Evolutionary conservation across 2,888 invertebrate genomes (phyloP).

Genomic region (Branchinecta sandiegonensis): DNA sequence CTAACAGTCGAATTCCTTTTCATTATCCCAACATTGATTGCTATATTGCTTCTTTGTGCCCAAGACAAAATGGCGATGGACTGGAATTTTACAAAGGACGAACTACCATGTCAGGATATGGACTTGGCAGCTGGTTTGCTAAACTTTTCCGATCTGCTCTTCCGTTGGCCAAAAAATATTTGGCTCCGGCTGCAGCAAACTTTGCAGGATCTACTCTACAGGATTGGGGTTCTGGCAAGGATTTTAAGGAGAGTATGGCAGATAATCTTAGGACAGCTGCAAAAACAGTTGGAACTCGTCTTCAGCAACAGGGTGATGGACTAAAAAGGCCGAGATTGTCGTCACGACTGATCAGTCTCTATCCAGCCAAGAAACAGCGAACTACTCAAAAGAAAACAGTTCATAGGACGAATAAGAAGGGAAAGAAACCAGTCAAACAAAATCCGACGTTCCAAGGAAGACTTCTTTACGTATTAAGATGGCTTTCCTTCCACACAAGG

Average conservation of each 20-base stretch:
- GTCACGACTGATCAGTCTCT: too few relatives aligned
- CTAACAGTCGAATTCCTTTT: not conserved
- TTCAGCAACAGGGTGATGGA: too few relatives aligned
- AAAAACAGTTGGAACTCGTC: too few relatives aligned
- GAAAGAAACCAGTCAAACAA: too few relatives aligned
- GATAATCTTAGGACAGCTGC: too few relatives aligned
- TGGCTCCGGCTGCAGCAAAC: not conserved
- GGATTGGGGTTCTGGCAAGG: slow-evolving; percentile 1
- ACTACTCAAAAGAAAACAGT: too few relatives aligned
- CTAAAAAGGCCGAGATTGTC: too few relatives aligned
- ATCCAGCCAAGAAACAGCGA: too few relatives aligned
- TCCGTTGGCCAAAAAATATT: not conserved
- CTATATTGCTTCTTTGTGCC: not conserved
- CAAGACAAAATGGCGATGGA: not conserved
- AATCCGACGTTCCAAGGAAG: too few relatives aligned
- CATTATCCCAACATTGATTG: not conserved
- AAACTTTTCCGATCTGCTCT: slow-evolving; percentile 9
- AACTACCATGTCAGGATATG: not conserved
- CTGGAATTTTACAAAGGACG: slow-evolving; percentile 6
- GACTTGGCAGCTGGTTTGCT: slow-evolving; percentile 9
- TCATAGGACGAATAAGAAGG: too few relatives aligned
- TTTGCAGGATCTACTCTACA: not conserved
- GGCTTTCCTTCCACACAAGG: not conserved
- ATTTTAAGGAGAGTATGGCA: too few relatives aligned
- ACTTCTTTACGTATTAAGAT: not conserved